A percentile compares a stretch with the other conserved stretches of the same genome.
phyloP scores from a whole-genome alignment of 2,888 invertebrate genomes.

The Drosophila setosimentum region DNA sequence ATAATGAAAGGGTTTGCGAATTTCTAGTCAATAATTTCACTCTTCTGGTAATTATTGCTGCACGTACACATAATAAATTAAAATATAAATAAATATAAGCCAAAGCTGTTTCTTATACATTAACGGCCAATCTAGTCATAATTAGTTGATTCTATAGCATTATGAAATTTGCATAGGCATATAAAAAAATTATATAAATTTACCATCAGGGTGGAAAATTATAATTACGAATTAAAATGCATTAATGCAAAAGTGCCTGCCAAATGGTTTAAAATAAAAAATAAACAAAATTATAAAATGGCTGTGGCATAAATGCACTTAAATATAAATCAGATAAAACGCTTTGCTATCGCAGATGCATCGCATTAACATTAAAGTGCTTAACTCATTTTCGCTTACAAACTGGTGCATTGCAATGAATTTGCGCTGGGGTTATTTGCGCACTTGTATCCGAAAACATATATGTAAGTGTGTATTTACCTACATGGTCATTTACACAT shows the following conservation, averaged over 20 bases:
- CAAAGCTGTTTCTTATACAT: constrained; percentile 45
- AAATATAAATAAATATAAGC: constrained; percentile 11
- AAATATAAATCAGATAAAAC: constrained; percentile 73
- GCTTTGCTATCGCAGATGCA: constrained; percentile 61
- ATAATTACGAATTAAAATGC: constrained; percentile 62
- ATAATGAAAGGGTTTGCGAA: constrained; percentile 70
- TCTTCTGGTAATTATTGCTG: constrained; percentile 19
- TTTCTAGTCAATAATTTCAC: constrained; percentile 49
- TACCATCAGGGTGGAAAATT: constrained; percentile 41
- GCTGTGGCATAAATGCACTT: constrained; percentile 53
- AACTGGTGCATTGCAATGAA: constrained; percentile 22
- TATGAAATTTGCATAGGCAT: constrained; percentile 68
- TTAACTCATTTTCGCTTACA: constrained; percentile 55
- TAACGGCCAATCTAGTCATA: constrained; percentile 64
- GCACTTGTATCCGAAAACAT: constrained; percentile 6
- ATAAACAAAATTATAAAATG: constrained; percentile 67
- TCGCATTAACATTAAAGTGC: constrained; percentile 74
- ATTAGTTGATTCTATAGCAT: constrained; percentile 69
- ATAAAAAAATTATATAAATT: constrained; percentile 76
- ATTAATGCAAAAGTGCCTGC: constrained; percentile 52
- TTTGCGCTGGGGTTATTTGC: constrained; percentile 18
- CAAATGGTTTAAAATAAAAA: constrained; percentile 73
- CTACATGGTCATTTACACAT: constrained; percentile 45
- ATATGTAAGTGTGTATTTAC: constrained; percentile 20
- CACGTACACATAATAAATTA: constrained; percentile 22